These are phyloP conservation scores for Trigoniulus corallinus DNA, from an alignment of 1,140 invertebrate genomes.

Conservation along the genomic window DNA sequence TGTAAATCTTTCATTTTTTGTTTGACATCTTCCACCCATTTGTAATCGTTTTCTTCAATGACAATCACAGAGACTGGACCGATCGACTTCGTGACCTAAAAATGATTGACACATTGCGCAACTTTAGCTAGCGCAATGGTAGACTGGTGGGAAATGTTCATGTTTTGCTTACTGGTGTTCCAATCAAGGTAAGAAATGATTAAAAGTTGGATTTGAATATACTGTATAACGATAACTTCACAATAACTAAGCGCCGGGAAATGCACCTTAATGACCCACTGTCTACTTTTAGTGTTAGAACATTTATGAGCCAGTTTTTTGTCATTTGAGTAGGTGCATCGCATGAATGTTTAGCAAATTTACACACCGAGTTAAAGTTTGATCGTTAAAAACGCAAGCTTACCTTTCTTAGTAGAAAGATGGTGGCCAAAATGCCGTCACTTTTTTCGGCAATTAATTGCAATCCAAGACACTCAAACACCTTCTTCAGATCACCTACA, in stretches of 20 bases:
- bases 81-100: no score
- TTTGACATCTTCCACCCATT: slow-evolving; percentile 70
- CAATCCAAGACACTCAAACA: slow-evolving; percentile 27
- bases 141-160: no score
- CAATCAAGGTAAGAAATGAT: neutral
- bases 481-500: slow-evolving; percentile 6
- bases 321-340: slow-evolving; percentile 17
- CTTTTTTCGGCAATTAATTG: slow-evolving; percentile 28
- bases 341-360: neutral
- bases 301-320: no score
- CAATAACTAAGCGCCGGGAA: no score
- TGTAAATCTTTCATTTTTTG: slow-evolving; percentile 32
- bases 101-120: no score
- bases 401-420: slow-evolving; percentile 6
- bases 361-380: neutral
- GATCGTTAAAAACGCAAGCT: neutral
- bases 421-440: slow-evolving; percentile 6
- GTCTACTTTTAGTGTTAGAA: no score
- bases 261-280: no score
- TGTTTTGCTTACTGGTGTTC: neutral
- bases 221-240: no score
- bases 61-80: no score
- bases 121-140: no score
- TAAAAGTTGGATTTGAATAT: no score
- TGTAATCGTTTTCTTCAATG: slow-evolving; percentile 25